A percentile compares a stretch with the other conserved stretches of the same genome.
These are phyloP conservation scores for Agapostemon virescens DNA, from an alignment of 2,888 invertebrate species.

Conservation along the genomic window DNA sequence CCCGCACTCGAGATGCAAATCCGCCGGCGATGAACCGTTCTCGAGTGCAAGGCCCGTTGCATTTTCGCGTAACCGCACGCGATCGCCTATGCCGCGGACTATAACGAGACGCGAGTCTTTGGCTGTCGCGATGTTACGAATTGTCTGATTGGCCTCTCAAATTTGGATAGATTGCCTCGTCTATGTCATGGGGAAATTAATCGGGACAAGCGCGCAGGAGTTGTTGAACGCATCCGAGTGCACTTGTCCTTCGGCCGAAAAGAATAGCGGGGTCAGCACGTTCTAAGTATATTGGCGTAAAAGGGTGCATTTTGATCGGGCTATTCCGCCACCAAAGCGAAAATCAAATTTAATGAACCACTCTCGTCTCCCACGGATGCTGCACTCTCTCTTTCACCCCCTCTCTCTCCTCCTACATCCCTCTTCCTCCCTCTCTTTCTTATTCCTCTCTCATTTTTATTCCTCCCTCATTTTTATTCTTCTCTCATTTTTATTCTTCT, in stretches of 20 bases:
- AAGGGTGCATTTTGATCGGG: constrained; percentile 51
- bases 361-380: background rate
- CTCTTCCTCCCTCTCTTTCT: background rate
- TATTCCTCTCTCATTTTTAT: no score
- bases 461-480: no score
- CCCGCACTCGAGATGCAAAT: constrained; percentile 57
- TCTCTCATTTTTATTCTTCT: no score
- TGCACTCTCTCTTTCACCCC: no score
- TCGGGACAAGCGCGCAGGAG: background rate
- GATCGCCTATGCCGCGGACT: background rate
- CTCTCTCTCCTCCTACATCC: no score
- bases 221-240: background rate
- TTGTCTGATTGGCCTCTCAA: no score
- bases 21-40: constrained; percentile 13
- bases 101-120: no score
- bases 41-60: background rate
- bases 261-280: constrained; percentile 42
- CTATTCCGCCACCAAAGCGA: constrained; percentile 37
- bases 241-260: constrained; percentile 43
- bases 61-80: background rate
- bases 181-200: constrained; percentile 1
- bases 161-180: no score
- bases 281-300: constrained; percentile 49
- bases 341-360: constrained; percentile 37
- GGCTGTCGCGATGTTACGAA: no score